Percentiles rank a stretch among this genome's conserved stretches.
Evolutionary conservation across 2,888 invertebrate genomes (phyloP).

Genomic region (Heterodera filipjevi): DNA sequence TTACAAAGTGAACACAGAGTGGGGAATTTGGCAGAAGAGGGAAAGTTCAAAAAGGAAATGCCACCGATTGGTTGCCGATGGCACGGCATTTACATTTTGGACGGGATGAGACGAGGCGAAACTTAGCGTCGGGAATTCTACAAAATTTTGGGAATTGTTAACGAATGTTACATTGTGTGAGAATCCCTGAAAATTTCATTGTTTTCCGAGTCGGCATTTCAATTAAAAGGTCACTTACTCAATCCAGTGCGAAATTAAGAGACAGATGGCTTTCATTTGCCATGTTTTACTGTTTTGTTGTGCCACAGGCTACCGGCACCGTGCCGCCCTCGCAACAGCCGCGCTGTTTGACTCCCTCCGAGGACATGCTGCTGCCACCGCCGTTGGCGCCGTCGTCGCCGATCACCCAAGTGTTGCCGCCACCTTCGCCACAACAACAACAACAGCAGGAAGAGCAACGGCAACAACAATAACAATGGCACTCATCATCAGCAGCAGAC

Average conservation of each 20-base stretch:
- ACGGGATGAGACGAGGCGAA: neutral
- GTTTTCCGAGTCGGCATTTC: no score
- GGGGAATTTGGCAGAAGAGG: neutral
- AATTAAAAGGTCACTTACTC: no score
- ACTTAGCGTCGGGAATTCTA: no score
- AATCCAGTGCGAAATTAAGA: no score
- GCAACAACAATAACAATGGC: neutral
- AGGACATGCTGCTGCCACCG: conserved; percentile 16
- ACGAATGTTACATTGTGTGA: no score
- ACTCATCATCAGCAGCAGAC: neutral
- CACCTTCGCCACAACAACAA: neutral
- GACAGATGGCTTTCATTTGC: no score
- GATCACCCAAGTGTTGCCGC: conserved; percentile 20
- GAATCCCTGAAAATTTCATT: no score
- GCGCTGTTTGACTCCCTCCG: conserved; percentile 11
- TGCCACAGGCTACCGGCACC: neutral
- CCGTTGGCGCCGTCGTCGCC: conserved; percentile 22
- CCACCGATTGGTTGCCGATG: neutral
- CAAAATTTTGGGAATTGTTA: no score
- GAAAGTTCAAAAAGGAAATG: neutral
- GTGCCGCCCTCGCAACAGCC: conserved; percentile 18
- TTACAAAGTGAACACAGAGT: conserved; percentile 35
- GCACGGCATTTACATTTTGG: no score
- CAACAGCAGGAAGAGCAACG: neutral
- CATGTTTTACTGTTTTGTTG: no score